Conservation (phyloP, 2,888 invertebrate genomes). For the Osedax fenrisi region DNA sequence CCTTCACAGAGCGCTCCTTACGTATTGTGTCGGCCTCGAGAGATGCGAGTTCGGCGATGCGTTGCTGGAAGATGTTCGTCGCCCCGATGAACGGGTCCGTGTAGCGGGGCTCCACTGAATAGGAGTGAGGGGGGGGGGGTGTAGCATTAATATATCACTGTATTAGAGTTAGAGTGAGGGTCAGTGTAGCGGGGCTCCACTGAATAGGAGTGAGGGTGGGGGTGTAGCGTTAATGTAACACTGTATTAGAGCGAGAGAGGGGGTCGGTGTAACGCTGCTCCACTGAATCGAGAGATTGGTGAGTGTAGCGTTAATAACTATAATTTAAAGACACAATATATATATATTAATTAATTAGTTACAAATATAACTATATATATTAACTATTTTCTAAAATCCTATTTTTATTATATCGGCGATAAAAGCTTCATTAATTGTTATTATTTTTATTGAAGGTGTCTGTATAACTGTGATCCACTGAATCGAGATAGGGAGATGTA, state of each 20-base stretch:
- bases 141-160: background rate
- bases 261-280: background rate
- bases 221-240: background rate
- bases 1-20: constrained; percentile 20
- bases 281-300: background rate
- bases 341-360: too few relatives aligned
- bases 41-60: constrained; percentile 26
- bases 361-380: too few relatives aligned
- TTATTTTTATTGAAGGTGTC: too few relatives aligned
- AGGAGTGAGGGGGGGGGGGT: background rate
- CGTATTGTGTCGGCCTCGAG: constrained; percentile 28
- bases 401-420: too few relatives aligned
- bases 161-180: background rate
- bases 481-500: too few relatives aligned
- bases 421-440: too few relatives aligned
- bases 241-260: background rate
- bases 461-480: too few relatives aligned
- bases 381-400: too few relatives aligned
- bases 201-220: background rate
- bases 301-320: background rate
- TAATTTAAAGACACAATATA: too few relatives aligned
- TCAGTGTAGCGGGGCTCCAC: background rate
- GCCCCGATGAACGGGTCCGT: constrained; percentile 24
- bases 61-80: constrained; percentile 18
- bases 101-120: constrained; percentile 23